Base-by-base conservation (phyloP, 2,113 vertebrate genomes). In the Serilophus lunatus region DNA sequence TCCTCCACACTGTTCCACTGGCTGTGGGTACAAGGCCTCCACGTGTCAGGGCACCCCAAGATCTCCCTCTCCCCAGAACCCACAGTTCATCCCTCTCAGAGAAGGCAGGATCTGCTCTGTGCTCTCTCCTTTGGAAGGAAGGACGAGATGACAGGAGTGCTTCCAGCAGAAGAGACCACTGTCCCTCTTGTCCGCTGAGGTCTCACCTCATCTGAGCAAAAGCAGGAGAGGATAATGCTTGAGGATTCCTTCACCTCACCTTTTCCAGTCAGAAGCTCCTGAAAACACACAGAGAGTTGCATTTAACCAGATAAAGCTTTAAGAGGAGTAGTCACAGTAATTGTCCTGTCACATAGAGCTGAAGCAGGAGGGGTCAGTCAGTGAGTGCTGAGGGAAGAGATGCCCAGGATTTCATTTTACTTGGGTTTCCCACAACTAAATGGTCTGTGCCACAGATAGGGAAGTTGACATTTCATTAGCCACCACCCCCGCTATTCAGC, bases 151-250 rank as follows among this genome's bases (percentile, higher is more conserved):
- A 68, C 85, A 63, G 71, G 24, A 76, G 53, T 3, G 25, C 64
- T 90, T 92, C 92, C 92, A 83, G 92, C 92, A 92, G 95, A 77
- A 88, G 87, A 66, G 92, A 88, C 54, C 50, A 23, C 91, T 75
- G 47, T 95, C 91, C 94, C 93, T 95, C 85, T 24, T 88, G 91
- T 47, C 96, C 90, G 90, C 75, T 50, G 94, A 92, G 87, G 47
- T 56, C 96, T 96, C 96, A 95, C 95, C 96, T 96, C 96, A 14
- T 64, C 97, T 84, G 75, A 57, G 90, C 83, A 95, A 81, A 89
- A 83, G 94, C 87, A 93, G 80, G 77, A 88, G 59, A 92, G 61
- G 70, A 70, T 3, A 69, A 29, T 50, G 84, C 75, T 51, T 13
- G 66, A 88, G 86, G 91, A 82, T 92, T 44, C 11, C 45, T 94